Evolutionary conservation across 2,888 invertebrate genomes (phyloP).

Genomic region (Eutolmus rufibarbis): DNA sequence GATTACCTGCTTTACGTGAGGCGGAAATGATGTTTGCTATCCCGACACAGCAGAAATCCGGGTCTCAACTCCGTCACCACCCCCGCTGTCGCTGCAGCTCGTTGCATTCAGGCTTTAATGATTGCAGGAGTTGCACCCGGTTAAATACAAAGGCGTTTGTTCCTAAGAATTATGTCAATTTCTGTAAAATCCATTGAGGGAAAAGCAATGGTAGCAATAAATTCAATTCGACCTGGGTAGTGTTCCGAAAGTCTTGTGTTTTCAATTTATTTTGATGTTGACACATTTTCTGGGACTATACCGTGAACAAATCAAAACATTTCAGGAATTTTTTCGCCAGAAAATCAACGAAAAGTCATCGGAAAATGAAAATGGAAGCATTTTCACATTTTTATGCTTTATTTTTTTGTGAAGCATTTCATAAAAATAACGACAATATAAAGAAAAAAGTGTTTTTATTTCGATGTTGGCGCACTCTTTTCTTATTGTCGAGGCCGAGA

Average conservation of each 20-base stretch:
- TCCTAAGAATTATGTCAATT: slow-evolving; percentile 31
- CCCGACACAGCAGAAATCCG: neutral
- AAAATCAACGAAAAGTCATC: neutral
- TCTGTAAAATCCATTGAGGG: slow-evolving; percentile 11
- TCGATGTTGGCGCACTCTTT: neutral
- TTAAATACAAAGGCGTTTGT: neutral
- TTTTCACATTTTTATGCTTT: slow-evolving; percentile 1
- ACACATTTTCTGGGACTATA: slow-evolving; percentile 29
- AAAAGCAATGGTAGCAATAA: slow-evolving; percentile 28
- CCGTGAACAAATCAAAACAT: slow-evolving; percentile 13
- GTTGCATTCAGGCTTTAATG: neutral
- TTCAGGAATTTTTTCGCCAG: neutral
- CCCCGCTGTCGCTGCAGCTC: neutral
- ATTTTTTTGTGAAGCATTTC: neutral
- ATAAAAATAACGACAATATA: neutral
- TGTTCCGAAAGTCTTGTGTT: slow-evolving; percentile 9
- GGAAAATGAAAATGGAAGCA: neutral
- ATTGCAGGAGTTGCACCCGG: neutral
- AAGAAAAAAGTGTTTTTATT: neutral
- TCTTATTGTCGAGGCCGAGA: neutral
- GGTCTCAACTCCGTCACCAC: neutral
- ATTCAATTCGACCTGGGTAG: slow-evolving; percentile 11
- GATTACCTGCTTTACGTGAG: slow-evolving; percentile 9
- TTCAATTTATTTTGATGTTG: slow-evolving; percentile 29
- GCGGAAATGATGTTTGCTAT: neutral